phyloP scores from a whole-genome alignment of 2,113 vertebrate genomes.

The Microcebus jonahi region DNA sequence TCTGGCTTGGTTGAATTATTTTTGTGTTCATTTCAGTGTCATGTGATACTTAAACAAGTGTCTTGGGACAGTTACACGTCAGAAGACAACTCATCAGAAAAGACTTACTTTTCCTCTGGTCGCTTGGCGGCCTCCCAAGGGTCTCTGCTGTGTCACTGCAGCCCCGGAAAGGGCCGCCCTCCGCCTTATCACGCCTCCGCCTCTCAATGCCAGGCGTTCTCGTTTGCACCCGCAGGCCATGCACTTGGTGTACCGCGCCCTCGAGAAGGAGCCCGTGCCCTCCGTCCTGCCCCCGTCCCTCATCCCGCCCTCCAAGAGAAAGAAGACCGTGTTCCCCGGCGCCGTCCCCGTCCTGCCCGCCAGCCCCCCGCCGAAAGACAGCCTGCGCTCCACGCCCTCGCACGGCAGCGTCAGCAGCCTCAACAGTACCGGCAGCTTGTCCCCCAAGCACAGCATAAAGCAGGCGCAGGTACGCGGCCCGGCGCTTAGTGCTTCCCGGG shows the following conservation, averaged over 20 bases:
- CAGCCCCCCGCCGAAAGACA: slow-evolving; percentile 95
- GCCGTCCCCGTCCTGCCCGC: slow-evolving; percentile 92
- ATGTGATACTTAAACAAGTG: not conserved
- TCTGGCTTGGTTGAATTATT: not conserved
- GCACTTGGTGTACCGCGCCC: slow-evolving; percentile 98
- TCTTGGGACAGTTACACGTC: not conserved
- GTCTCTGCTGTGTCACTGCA: not conserved
- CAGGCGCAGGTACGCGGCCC: slow-evolving; percentile 87
- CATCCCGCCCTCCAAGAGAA: slow-evolving; percentile 95
- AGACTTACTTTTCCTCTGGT: not conserved
- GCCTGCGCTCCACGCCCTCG: slow-evolving; percentile 95
- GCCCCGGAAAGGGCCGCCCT: not conserved
- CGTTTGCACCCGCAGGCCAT: slow-evolving; percentile 90
- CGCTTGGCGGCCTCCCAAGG: not conserved
- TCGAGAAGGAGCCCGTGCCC: slow-evolving; percentile 98
- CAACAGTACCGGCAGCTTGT: slow-evolving; percentile 94
- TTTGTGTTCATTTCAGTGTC: not conserved
- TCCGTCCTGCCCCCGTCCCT: slow-evolving; percentile 91
- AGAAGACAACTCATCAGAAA: not conserved
- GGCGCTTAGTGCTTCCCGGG: too few species aligned
- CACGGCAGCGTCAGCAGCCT: slow-evolving; percentile 95
- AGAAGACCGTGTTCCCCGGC: slow-evolving; percentile 89
- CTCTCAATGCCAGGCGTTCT: not conserved
- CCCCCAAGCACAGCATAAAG: slow-evolving; percentile 94
- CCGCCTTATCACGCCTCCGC: not conserved